Evolutionary conservation across 1,140 invertebrate species (phyloP).

Genomic region (Lucilia cuprina): DNA sequence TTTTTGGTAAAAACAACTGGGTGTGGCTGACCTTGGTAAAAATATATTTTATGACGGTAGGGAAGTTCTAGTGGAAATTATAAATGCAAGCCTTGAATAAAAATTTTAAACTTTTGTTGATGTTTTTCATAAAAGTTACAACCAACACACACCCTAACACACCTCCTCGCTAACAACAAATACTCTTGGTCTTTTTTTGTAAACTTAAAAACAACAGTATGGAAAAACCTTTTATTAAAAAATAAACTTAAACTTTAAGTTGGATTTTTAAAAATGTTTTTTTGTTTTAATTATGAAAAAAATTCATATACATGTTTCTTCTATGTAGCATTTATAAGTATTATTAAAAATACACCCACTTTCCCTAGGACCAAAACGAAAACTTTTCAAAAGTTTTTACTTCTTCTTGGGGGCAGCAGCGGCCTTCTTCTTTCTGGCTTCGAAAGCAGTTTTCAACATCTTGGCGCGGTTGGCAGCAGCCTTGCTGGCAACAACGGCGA

Average conservation of each 20-base stretch:
- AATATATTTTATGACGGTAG: no score
- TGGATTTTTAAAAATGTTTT: conserved; percentile 35
- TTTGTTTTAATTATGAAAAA: conserved; percentile 58
- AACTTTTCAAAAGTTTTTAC: conserved; percentile 42
- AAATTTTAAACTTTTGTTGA: no score
- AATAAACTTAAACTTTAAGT: conserved; percentile 36
- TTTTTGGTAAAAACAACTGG: no score
- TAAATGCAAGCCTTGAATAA: no score
- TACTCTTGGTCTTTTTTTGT: not conserved
- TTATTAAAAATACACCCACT: conserved; percentile 21
- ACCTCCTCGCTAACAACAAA: not conserved
- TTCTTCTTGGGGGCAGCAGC: conserved; percentile 49
- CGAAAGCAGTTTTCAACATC: conserved; percentile 44
- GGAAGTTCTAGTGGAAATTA: no score
- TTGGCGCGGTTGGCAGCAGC: conserved; percentile 57
- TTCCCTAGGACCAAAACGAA: conserved; percentile 37
- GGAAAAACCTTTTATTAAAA: conserved; percentile 6
- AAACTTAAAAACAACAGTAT: conserved; percentile 1
- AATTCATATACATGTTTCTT: conserved; percentile 57
- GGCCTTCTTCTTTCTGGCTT: conserved; percentile 60
- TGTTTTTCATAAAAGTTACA: no score
- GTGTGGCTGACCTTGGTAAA: no score
- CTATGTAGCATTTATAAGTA: conserved; percentile 37
- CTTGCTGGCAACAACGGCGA: conserved; percentile 56
- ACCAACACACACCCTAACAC: no score